phyloP scores from a whole-genome alignment of 2,113 vertebrate species.

The Myotis yumanensis region DNA sequence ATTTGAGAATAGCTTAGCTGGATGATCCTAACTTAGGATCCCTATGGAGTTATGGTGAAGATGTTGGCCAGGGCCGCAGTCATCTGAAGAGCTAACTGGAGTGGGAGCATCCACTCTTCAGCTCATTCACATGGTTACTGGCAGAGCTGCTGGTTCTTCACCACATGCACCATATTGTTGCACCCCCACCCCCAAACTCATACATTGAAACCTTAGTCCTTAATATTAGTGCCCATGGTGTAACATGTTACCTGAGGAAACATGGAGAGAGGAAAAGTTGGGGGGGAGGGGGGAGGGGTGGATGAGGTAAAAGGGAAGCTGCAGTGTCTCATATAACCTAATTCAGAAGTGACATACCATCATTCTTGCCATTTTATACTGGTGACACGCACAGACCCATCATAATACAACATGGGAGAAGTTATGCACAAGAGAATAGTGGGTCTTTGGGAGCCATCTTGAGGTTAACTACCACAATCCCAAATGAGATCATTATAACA shows the following conservation, averaged over 20 bases:
- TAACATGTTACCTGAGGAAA: background rate
- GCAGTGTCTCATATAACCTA: background rate
- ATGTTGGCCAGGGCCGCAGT: no score
- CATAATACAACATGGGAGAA: background rate
- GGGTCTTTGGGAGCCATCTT: background rate
- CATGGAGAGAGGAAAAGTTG: background rate
- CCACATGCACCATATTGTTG: no score
- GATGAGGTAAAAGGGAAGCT: background rate
- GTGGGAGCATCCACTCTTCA: background rate
- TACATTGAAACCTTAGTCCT: no score
- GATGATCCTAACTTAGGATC: background rate
- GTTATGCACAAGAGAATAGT: background rate
- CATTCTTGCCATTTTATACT: background rate
- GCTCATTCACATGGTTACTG: rapidly evolving
- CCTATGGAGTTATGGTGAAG: background rate
- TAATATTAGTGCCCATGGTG: background rate
- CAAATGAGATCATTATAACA: background rate
- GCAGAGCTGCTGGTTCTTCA: background rate
- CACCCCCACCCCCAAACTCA: no score
- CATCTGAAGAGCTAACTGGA: background rate
- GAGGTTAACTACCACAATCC: background rate
- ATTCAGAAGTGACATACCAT: background rate
- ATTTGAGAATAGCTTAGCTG: background rate
- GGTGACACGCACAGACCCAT: background rate
- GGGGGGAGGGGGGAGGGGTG: rapidly evolving